A percentile compares a stretch with the other conserved stretches of the same genome.
Evolutionary conservation across 2,113 vertebrate genomes (phyloP).

Genomic region (Oreochromis tanganicae): DNA sequence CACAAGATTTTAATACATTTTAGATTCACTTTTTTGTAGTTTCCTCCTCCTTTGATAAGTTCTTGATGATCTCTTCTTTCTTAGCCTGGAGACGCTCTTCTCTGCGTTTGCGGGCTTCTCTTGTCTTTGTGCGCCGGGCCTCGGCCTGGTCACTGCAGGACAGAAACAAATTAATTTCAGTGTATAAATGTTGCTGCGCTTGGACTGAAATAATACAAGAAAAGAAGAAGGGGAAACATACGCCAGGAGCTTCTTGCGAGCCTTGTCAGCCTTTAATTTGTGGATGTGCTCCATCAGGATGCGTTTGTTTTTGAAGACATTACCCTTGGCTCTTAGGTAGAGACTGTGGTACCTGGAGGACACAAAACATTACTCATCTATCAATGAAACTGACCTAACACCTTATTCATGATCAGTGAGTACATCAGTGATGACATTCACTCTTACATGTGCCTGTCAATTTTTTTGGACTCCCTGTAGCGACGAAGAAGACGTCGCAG

Average conservation of each 20-base stretch:
- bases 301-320: constrained; percentile 96
- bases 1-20: neutral
- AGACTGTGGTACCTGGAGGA: constrained; percentile 88
- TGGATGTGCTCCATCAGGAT: constrained; percentile 99
- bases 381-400: neutral
- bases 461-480: constrained; percentile 96
- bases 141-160: constrained; percentile 87
- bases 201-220: neutral
- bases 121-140: constrained; percentile 92
- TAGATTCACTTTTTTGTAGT: constrained; percentile 80
- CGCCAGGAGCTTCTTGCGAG: constrained; percentile 96
- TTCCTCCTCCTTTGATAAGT: constrained; percentile 91
- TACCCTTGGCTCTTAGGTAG: constrained; percentile 93
- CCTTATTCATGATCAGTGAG: neutral
- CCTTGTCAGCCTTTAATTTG: constrained; percentile 95
- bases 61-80: constrained; percentile 96
- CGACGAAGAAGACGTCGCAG: constrained; percentile 88
- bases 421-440: neutral
- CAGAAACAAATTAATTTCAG: neutral
- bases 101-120: constrained; percentile 91
- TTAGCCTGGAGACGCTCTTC: constrained; percentile 93
- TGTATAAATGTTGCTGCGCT: neutral
- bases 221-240: constrained; percentile 63
- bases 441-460: constrained; percentile 92
- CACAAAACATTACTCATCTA: neutral